phyloP scores from a whole-genome alignment of 2,797 vertebrate species.

The Dendrocincla tyrannina region DNA sequence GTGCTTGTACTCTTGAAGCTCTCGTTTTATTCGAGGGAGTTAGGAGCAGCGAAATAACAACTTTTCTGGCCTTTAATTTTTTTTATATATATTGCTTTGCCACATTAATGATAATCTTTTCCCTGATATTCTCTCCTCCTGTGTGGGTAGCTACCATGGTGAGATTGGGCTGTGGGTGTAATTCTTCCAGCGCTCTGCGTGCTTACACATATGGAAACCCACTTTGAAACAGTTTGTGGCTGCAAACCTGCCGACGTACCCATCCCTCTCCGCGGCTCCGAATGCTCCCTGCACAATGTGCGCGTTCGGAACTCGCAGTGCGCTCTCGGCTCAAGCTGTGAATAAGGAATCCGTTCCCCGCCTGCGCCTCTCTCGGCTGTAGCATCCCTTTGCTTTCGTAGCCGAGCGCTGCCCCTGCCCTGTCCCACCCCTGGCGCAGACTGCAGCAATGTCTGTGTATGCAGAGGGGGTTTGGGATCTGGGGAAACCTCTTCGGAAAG shows the following conservation, averaged over 20 bases:
- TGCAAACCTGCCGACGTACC: slow-evolving; percentile 15
- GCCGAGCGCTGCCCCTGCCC: not conserved
- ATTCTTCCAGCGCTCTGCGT: slow-evolving; percentile 50
- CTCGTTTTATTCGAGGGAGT: not conserved
- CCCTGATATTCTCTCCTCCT: not conserved
- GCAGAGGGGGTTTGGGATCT: not conserved
- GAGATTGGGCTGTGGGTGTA: slow-evolving; percentile 70
- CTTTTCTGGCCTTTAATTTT: not conserved
- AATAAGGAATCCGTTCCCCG: not conserved
- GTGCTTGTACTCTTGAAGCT: not conserved
- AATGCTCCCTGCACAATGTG: not conserved
- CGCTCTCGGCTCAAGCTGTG: not conserved
- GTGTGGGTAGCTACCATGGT: slow-evolving; percentile 77
- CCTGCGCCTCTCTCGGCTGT: not conserved
- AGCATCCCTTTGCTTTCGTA: not conserved
- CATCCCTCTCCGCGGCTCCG: not conserved
- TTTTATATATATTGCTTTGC: not conserved
- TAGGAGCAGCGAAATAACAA: not conserved
- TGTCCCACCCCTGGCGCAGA: not conserved
- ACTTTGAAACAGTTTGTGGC: slow-evolving; percentile 58
- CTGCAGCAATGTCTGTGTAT: accelerated
- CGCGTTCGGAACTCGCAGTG: not conserved
- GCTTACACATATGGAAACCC: slow-evolving; percentile 66
- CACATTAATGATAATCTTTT: slow-evolving; percentile 24
- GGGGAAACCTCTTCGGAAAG: not conserved